Base-by-base conservation (phyloP, 2,797 vertebrate species). In the Sus cebifrons region DNA sequence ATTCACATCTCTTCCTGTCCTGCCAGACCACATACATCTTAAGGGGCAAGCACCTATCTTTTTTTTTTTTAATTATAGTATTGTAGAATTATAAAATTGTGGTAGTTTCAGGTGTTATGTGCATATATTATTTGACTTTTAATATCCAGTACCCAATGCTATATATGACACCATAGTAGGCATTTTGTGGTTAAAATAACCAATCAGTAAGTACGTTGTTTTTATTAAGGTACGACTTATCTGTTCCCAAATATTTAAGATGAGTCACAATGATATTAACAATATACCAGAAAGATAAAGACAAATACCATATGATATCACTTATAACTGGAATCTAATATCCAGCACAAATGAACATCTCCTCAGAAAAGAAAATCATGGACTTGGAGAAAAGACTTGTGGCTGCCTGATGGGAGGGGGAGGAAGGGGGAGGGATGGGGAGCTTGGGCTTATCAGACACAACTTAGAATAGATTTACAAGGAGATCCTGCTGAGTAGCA, bases 51-150 rank as follows among this genome's bases (percentile, higher is more conserved):
- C 15, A 23, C 27, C 27, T 52, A 32, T 11, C 29, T 56, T 25
- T 77, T 77, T 32, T 60, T 40, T 54, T 54, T 77, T 77, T 6
- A n/a, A 54, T 54, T 27, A 13, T n/a, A 77, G 49, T 54, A 77
- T 54, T n/a, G 29, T 16, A 54, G n/a, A 25, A n/a, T 8, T 79
- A 58, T 20, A 79, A 10, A 36, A 79, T 23, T 79, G 54, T 79
- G n/a, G 58, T 58, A 79, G 18, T 60, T 36, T 58, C 77, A 79
- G 56, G n/a, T 79, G 77, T 58, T 36, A 58, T 54, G 21, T 23
- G n/a, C n/a, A n/a, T 40, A 74, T 36, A 18, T 95, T 85, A 87
- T 8, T 73, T 96, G 20, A 84, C 16, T 91, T 79, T 81, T 54
- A 90, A 65, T 74, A 60, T 21, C 56, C 6, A 67, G 56, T 14